A percentile compares a stretch with the other conserved stretches of the same genome.
Conservation (phyloP, 2,888 invertebrate genomes). For the Drosophila differens region DNA sequence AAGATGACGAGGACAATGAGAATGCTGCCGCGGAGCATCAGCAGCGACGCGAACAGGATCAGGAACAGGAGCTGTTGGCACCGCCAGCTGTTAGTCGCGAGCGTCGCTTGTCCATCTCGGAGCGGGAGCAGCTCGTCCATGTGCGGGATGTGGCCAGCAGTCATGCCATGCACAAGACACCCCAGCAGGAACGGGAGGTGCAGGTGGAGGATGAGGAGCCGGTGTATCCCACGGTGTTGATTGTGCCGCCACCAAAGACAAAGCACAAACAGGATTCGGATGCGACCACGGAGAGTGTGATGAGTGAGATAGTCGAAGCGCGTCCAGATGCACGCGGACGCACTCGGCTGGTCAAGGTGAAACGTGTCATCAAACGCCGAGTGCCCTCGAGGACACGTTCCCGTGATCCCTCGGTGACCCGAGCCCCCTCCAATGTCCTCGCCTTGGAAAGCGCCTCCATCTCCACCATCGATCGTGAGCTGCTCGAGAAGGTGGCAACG, state of each 20-base stretch:
- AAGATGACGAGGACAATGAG: constrained; percentile 59
- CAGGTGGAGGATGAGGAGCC: constrained; percentile 35
- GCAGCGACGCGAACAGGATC: constrained; percentile 67
- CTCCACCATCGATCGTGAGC: constrained; percentile 53
- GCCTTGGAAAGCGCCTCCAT: constrained; percentile 44
- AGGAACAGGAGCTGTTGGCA: constrained; percentile 56
- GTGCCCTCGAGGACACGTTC: constrained; percentile 83
- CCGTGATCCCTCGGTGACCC: constrained; percentile 78
- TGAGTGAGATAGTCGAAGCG: constrained; percentile 80
- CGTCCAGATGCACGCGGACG: constrained; percentile 83
- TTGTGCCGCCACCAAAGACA: constrained; percentile 52
- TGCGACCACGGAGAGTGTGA: constrained; percentile 55
- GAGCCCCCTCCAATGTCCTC: constrained; percentile 43
- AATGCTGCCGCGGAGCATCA: constrained; percentile 48
- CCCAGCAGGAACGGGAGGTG: constrained; percentile 38
- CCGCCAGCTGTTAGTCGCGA: constrained; percentile 70
- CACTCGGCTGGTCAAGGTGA: constrained; percentile 82
- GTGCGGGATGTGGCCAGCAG: constrained; percentile 79
- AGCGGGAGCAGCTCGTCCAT: constrained; percentile 82
- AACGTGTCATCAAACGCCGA: constrained; percentile 82
- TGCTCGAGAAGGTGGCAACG: constrained; percentile 60
- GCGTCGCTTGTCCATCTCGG: constrained; percentile 83
- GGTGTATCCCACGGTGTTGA: constrained; percentile 63
- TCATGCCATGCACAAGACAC: constrained; percentile 68
- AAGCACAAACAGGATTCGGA: constrained; percentile 51